These are phyloP conservation scores for Alcedo quadribrachys DNA, from an alignment of 2,797 vertebrate genomes.

Conservation along the genomic window DNA sequence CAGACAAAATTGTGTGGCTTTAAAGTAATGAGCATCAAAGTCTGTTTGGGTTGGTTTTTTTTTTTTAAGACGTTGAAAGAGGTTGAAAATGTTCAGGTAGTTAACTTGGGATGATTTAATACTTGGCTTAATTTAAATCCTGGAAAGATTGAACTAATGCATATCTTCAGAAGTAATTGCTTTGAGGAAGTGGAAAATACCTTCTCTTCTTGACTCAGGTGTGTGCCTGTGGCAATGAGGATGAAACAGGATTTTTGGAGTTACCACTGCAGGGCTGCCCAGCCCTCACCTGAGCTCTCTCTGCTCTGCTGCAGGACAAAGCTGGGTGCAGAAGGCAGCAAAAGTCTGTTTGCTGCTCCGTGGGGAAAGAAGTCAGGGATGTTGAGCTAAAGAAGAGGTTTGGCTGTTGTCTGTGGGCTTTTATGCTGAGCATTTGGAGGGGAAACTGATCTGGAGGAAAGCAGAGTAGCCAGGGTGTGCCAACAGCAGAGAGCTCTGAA, in stretches of 20 bases:
- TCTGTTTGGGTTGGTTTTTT: neutral
- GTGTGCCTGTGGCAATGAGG: neutral
- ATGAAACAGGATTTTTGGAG: neutral
- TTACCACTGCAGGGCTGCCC: rapidly evolving
- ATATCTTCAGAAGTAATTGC: conserved; percentile 7
- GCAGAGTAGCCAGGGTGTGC: neutral
- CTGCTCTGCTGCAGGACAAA: neutral
- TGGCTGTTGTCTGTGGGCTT: neutral
- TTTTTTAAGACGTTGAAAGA: conserved; percentile 31
- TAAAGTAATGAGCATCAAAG: conserved; percentile 10
- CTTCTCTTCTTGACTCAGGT: neutral
- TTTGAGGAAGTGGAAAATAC: conserved; percentile 34
- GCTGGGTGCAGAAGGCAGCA: neutral
- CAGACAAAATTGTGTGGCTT: conserved; percentile 18
- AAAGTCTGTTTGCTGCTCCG: neutral
- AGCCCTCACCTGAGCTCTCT: rapidly evolving
- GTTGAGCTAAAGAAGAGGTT: neutral
- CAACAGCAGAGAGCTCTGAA: neutral
- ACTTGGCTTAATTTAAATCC: conserved; percentile 49
- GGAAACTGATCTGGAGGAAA: neutral
- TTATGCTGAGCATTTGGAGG: neutral
- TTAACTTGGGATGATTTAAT: conserved; percentile 42
- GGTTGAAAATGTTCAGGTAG: conserved; percentile 8
- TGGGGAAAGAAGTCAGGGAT: neutral
- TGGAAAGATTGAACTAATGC: neutral